Conservation (phyloP, 2,888 invertebrate genomes). For the Thereva unica region DNA sequence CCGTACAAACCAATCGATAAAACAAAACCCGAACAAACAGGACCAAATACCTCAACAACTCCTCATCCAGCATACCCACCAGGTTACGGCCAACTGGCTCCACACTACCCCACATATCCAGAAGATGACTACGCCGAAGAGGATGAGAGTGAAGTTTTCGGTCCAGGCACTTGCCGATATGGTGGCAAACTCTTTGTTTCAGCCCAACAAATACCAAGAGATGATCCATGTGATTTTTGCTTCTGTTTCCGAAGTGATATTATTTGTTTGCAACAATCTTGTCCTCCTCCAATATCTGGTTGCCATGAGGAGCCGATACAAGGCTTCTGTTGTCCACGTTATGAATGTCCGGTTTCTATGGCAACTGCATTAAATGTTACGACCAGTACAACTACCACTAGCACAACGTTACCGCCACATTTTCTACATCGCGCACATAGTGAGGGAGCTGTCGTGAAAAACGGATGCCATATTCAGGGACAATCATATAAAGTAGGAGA, state of each 20-base stretch:
- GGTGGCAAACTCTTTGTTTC: constrained; percentile 92
- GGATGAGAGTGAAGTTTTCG: constrained; percentile 76
- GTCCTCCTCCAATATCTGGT: constrained; percentile 89
- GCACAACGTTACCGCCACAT: constrained; percentile 82
- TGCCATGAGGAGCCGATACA: constrained; percentile 91
- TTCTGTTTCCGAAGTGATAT: constrained; percentile 97
- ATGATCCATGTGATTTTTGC: constrained; percentile 94
- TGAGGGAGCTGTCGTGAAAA: constrained; percentile 67
- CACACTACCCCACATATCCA: constrained; percentile 53
- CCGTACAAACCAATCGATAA: constrained; percentile 5
- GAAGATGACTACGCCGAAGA: constrained; percentile 69
- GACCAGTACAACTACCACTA: constrained; percentile 86
- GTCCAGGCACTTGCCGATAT: constrained; percentile 89
- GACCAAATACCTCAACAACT: constrained; percentile 19
- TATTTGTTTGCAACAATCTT: constrained; percentile 92
- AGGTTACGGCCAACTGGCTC: constrained; percentile 44
- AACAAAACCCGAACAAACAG: not conserved
- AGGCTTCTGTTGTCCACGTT: constrained; percentile 93
- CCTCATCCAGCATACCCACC: constrained; percentile 28
- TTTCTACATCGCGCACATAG: constrained; percentile 79
- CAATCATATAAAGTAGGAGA: constrained; percentile 85
- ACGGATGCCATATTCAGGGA: constrained; percentile 85
- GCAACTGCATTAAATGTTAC: constrained; percentile 79
- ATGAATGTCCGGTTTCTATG: constrained; percentile 91
- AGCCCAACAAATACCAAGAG: constrained; percentile 91